Percentiles rank a stretch among this genome's conserved stretches.
phyloP scores from a whole-genome alignment of 2,113 vertebrate species.

The Reinhardtius hippoglossoides region DNA sequence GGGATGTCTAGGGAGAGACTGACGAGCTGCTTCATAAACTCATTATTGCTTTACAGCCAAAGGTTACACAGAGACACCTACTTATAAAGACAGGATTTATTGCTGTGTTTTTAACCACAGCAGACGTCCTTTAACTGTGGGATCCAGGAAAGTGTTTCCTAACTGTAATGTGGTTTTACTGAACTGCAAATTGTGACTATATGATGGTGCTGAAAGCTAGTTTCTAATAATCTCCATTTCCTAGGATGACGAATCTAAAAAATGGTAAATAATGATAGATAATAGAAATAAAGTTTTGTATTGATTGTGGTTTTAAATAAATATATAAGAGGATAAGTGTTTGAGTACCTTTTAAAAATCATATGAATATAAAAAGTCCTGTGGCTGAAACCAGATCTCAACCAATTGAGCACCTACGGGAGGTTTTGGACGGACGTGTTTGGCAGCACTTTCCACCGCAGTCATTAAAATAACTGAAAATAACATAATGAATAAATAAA shows the following conservation, averaged over 20 bases:
- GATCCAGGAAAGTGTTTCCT: neutral
- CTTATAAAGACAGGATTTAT: neutral
- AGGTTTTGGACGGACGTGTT: too few relatives aligned
- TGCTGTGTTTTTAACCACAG: neutral
- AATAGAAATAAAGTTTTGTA: neutral
- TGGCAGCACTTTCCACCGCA: too few relatives aligned
- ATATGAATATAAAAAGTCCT: too few relatives aligned
- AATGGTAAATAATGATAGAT: neutral
- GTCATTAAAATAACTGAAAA: too few relatives aligned
- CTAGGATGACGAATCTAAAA: neutral
- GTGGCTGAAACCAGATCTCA: neutral
- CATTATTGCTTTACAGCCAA: slow-evolving; percentile 68
- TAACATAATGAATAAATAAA: too few relatives aligned
- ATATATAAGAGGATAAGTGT: too few relatives aligned
- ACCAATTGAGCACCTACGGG: neutral
- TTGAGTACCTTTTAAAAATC: too few relatives aligned
- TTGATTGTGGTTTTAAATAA: neutral
- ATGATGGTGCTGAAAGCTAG: neutral
- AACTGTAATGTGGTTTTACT: neutral
- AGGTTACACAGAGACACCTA: slow-evolving; percentile 33
- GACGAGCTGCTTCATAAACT: slow-evolving; percentile 54
- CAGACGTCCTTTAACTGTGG: neutral
- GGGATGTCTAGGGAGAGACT: slow-evolving; percentile 44
- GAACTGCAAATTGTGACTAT: neutral
- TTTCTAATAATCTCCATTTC: neutral